A percentile compares a stretch with the other conserved stretches of the same genome.
Evolutionary conservation across 2,113 vertebrate species (phyloP).

Genomic region (Chaenogobius annularis): DNA sequence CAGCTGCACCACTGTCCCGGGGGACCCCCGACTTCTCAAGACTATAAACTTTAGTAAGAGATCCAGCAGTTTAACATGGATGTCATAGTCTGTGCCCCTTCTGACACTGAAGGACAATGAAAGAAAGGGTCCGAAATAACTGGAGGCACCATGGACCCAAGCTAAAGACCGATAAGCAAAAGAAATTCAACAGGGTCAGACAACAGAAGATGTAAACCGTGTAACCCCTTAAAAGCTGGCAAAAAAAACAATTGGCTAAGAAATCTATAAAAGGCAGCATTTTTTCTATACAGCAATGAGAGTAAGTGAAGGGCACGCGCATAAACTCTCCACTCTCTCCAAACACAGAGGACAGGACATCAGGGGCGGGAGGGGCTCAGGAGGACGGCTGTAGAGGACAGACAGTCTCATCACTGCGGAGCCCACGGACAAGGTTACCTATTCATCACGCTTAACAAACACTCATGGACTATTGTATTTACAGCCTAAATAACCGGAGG

Average conservation of each 20-base stretch:
- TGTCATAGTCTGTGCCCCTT: constrained; percentile 56
- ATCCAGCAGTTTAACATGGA: constrained; percentile 35
- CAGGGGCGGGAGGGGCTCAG: constrained; percentile 31
- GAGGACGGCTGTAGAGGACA: constrained; percentile 54
- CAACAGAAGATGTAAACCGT: not conserved
- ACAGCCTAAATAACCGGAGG: constrained; percentile 28
- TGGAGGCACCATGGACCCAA: constrained; percentile 7
- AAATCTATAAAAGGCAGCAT: not conserved
- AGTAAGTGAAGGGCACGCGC: constrained; percentile 59
- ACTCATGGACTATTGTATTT: not conserved
- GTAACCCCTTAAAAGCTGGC: not conserved
- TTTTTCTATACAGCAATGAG: constrained; percentile 1
- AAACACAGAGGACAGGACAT: constrained; percentile 61
- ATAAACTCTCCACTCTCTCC: constrained; percentile 43
- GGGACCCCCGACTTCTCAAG: constrained; percentile 43
- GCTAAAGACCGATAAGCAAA: not conserved
- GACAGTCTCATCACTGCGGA: constrained; percentile 49
- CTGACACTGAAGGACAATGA: constrained; percentile 37
- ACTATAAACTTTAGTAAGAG: constrained; percentile 32
- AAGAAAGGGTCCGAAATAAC: constrained; percentile 26
- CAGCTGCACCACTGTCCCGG: constrained; percentile 68
- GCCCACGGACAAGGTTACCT: constrained; percentile 43
- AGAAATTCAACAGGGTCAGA: not conserved
- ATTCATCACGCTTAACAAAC: constrained; percentile 4
- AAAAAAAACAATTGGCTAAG: not conserved